These are phyloP conservation scores for Uloborus diversus DNA, from an alignment of 1,140 invertebrate species.

Conservation along the genomic window DNA sequence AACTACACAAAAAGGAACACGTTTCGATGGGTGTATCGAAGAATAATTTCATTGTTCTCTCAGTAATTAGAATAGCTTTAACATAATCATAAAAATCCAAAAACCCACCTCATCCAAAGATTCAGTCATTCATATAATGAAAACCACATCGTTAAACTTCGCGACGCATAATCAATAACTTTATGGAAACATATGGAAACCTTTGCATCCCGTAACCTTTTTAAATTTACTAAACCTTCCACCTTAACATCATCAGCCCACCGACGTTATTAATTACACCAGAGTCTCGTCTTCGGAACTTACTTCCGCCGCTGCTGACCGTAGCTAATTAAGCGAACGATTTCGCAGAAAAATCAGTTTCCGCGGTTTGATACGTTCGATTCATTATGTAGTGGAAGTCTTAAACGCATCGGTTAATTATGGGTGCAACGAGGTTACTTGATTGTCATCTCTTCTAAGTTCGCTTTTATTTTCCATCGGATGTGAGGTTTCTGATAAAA, in stretches of 20 bases:
- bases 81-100: no score
- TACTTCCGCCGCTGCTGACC: background rate
- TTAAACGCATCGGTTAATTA: conserved; percentile 22
- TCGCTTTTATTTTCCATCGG: conserved; percentile 20
- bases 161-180: background rate
- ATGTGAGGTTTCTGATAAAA: conserved; percentile 2
- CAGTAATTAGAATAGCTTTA: no score
- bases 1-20: no score
- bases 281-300: conserved; percentile 9
- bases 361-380: conserved; percentile 41
- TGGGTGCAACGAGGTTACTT: conserved; percentile 25
- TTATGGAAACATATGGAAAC: background rate
- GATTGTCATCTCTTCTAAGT: conserved; percentile 33
- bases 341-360: conserved; percentile 28
- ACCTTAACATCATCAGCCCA: conserved; percentile 2
- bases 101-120: no score
- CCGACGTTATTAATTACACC: conserved; percentile 39
- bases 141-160: no score
- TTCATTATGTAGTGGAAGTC: conserved; percentile 3
- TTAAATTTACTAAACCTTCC: conserved; percentile 15
- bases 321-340: conserved; percentile 34
- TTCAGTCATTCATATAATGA: no score
- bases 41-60: no score
- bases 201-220: background rate
- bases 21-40: no score